phyloP scores from a whole-genome alignment of 2,888 invertebrate genomes.

The Sinohyriopsis cumingii region DNA sequence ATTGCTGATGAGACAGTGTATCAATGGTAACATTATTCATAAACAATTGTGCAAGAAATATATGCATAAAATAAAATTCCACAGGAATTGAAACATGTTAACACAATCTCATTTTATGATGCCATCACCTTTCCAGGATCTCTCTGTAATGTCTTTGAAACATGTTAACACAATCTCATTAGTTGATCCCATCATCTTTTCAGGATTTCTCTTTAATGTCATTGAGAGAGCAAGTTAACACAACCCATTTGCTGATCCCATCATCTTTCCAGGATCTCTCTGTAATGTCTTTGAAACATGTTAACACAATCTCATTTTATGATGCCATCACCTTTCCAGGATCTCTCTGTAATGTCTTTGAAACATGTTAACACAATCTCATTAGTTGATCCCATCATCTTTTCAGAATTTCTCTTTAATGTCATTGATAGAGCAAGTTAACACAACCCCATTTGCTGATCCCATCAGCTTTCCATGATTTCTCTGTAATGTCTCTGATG shows the following conservation, averaged over 20 bases:
- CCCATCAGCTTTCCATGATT: constrained; percentile 51
- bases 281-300: constrained; percentile 74
- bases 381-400: neutral
- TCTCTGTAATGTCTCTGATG: constrained; percentile 77
- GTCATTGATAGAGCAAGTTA: constrained; percentile 6
- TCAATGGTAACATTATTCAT: too few relatives aligned
- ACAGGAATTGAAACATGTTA: too few relatives aligned
- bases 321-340: constrained; percentile 51
- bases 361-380: constrained; percentile 26
- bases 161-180: too few relatives aligned
- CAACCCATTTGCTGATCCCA: too few relatives aligned
- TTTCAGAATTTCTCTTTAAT: constrained; percentile 61
- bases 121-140: constrained; percentile 53
- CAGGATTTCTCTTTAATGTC: constrained; percentile 62
- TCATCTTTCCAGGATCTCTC: constrained; percentile 52
- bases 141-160: constrained; percentile 75
- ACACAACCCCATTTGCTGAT: too few relatives aligned
- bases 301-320: too few relatives aligned
- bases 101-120: too few relatives aligned
- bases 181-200: neutral
- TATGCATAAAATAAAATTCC: too few relatives aligned
- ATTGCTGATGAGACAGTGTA: too few relatives aligned
- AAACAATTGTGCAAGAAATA: too few relatives aligned
- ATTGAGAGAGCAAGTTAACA: neutral
- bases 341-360: constrained; percentile 73